A percentile compares a stretch with the other conserved stretches of the same genome.
These are phyloP conservation scores for Embiotoca jacksoni DNA, from an alignment of 2,113 vertebrate genomes.

Conservation along the genomic window DNA sequence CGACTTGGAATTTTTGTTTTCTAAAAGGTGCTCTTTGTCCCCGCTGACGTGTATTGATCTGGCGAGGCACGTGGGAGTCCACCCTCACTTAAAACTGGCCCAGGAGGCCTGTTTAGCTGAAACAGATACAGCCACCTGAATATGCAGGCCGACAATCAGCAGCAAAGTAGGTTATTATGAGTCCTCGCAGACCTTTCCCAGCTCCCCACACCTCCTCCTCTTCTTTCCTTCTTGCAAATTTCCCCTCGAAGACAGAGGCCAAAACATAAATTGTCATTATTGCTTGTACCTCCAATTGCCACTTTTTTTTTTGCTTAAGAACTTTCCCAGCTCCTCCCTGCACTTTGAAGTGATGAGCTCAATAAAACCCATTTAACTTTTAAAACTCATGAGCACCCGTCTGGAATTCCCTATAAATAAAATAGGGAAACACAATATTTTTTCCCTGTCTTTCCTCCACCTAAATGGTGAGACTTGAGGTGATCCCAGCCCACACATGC, in stretches of 20 bases:
- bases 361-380: constrained; percentile 31
- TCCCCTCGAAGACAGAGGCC: constrained; percentile 23
- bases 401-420: constrained; percentile 44
- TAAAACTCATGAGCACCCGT: constrained; percentile 23
- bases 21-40: constrained; percentile 75
- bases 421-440: constrained; percentile 32
- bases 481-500: constrained; percentile 60
- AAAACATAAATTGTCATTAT: constrained; percentile 1
- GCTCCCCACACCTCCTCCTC: constrained; percentile 24
- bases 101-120: constrained; percentile 50
- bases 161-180: constrained; percentile 27
- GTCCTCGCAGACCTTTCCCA: constrained; percentile 27
- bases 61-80: constrained; percentile 44
- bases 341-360: constrained; percentile 11
- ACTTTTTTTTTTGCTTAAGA: constrained; percentile 20
- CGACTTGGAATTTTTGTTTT: constrained; percentile 61
- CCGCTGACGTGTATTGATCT: constrained; percentile 46
- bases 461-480: constrained; percentile 57
- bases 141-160: constrained; percentile 31
- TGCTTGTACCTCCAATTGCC: constrained; percentile 11
- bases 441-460: constrained; percentile 39
- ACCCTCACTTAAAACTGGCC: constrained; percentile 33
- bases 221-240: constrained; percentile 47
- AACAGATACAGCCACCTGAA: constrained; percentile 59
- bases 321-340: constrained; percentile 34